A percentile compares a stretch with the other conserved stretches of the same genome.
phyloP scores from a whole-genome alignment of 1,140 invertebrate species.

The Drosophila pachea region DNA sequence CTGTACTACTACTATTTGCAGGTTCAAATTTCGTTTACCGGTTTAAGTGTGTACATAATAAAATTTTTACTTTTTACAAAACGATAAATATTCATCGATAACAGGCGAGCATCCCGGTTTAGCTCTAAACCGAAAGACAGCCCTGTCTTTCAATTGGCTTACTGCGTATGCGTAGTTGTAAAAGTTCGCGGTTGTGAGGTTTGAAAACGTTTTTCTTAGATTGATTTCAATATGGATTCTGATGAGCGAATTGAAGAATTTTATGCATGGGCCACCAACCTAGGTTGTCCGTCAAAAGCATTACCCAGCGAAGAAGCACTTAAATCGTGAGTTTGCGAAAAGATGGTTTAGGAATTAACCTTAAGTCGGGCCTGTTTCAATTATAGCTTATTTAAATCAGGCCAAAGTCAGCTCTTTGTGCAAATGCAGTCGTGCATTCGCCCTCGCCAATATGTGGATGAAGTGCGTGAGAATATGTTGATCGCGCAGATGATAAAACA shows the following conservation, averaged over 20 bases:
- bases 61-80: constrained; percentile 18
- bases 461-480: constrained; percentile 61
- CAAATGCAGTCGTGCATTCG: constrained; percentile 57
- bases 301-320: constrained; percentile 64
- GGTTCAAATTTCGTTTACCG: constrained; percentile 8
- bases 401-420: constrained; percentile 55
- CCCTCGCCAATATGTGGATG: constrained; percentile 54
- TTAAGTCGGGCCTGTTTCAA: neutral
- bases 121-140: neutral
- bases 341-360: neutral
- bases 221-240: constrained; percentile 45
- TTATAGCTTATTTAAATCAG: constrained; percentile 65
- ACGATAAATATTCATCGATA: constrained; percentile 10
- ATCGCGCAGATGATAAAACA: constrained; percentile 51
- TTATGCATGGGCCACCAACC: constrained; percentile 57
- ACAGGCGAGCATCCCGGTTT: constrained; percentile 6
- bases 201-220: constrained; percentile 15
- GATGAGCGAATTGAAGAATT: constrained; percentile 55
- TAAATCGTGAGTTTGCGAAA: constrained; percentile 54
- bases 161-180: constrained; percentile 7
- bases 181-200: constrained; percentile 10
- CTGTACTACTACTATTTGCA: neutral
- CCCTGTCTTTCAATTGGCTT: neutral
- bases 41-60: constrained; percentile 41
- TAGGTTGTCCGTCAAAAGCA: constrained; percentile 58